Evolutionary conservation across 2,888 invertebrate genomes (phyloP).

Genomic region (Cremastobaeus sp.): DNA sequence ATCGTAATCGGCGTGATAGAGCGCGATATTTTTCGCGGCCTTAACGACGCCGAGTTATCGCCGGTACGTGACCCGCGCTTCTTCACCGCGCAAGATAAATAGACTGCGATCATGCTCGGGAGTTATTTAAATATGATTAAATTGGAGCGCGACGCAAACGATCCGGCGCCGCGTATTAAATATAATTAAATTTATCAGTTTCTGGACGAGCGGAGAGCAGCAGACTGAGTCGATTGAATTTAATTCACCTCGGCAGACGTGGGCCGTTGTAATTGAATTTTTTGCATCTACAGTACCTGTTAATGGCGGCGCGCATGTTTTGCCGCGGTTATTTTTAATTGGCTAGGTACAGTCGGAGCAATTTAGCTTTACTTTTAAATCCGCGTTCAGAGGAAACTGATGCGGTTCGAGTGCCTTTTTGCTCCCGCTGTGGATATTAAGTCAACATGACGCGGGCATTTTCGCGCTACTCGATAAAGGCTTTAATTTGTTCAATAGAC

Average conservation of each 20-base stretch:
- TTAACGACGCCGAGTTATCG: slow-evolving; percentile 29
- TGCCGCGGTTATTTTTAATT: slow-evolving; percentile 22
- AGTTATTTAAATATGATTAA: slow-evolving; percentile 35
- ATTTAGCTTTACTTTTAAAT: slow-evolving; percentile 28
- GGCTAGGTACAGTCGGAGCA: slow-evolving; percentile 20
- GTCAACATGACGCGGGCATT: slow-evolving; percentile 46
- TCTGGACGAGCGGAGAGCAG: background rate
- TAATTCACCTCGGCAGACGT: slow-evolving; percentile 32
- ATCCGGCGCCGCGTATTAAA: slow-evolving; percentile 25
- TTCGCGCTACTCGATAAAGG: slow-evolving; percentile 19
- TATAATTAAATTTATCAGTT: slow-evolving; percentile 30
- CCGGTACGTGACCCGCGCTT: slow-evolving; percentile 13
- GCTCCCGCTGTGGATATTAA: slow-evolving; percentile 15
- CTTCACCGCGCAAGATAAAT: slow-evolving; percentile 19
- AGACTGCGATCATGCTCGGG: slow-evolving; percentile 22
- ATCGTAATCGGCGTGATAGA: slow-evolving; percentile 13
- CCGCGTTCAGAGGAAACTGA: slow-evolving; percentile 11
- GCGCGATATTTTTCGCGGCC: background rate
- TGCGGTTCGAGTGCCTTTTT: slow-evolving; percentile 9
- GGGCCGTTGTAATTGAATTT: slow-evolving; percentile 43
- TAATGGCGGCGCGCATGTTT: slow-evolving; percentile 28
- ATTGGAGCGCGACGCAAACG: too few species aligned
- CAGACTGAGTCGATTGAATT: slow-evolving; percentile 38
- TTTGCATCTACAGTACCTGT: slow-evolving; percentile 39
- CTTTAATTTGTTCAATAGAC: slow-evolving; percentile 47